phyloP scores from a whole-genome alignment of 2,797 vertebrate genomes.

The Eurystomus glaucurus region DNA sequence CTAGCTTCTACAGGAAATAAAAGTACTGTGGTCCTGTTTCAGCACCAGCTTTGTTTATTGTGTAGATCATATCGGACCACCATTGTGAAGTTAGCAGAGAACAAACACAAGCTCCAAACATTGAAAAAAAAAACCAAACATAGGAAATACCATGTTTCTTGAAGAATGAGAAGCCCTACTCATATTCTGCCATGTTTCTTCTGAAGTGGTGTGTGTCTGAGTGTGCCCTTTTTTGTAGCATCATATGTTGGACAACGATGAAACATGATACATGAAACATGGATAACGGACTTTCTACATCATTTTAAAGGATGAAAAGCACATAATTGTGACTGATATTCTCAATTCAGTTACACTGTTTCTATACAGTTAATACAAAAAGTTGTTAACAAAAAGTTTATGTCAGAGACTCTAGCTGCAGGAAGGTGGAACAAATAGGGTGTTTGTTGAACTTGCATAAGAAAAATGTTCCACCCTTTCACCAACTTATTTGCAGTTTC shows the following conservation, averaged over 20 bases:
- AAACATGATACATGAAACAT: no score
- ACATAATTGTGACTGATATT: background rate
- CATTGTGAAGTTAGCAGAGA: background rate
- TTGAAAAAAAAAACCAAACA: accelerated
- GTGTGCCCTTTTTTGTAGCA: no score
- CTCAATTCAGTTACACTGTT: background rate
- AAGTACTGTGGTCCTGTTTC: background rate
- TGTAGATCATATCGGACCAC: background rate
- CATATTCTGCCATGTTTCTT: background rate
- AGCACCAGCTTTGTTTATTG: background rate
- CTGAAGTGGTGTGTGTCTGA: no score
- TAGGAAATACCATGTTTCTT: background rate
- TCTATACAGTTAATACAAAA: background rate
- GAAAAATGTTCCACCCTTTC: background rate
- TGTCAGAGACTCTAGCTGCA: background rate
- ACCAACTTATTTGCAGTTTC: background rate
- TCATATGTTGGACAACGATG: no score
- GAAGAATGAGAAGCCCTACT: background rate
- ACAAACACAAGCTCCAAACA: background rate
- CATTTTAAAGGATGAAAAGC: background rate
- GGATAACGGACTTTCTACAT: background rate
- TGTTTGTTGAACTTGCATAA: background rate
- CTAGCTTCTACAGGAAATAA: background rate
- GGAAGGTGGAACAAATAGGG: background rate
- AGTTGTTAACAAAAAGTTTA: background rate